phyloP scores from a whole-genome alignment of 1,140 invertebrate genomes.

The Orius insidiosus region DNA sequence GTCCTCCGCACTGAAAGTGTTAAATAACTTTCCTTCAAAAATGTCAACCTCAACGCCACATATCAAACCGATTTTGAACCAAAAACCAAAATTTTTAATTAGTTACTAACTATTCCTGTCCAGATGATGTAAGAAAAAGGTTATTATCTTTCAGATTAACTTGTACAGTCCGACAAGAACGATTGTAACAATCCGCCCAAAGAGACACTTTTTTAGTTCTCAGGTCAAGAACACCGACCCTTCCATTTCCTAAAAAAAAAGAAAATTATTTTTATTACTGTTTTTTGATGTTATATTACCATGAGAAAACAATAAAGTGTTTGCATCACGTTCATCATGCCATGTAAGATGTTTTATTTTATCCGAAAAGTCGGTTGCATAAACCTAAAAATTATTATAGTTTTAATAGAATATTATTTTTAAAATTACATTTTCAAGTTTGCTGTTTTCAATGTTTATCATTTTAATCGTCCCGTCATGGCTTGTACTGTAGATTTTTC shows the following conservation, averaged over 20 bases:
- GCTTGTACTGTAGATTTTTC: constrained; percentile 19
- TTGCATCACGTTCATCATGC: constrained; percentile 17
- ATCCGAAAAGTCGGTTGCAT: constrained; percentile 11
- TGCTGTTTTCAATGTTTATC: background rate
- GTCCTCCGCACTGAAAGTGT: too few species aligned
- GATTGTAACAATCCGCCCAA: constrained; percentile 15
- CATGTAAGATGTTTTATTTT: constrained; percentile 17
- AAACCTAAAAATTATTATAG: constrained; percentile 14
- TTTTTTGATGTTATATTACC: too few species aligned
- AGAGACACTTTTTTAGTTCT: constrained; percentile 1
- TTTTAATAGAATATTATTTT: constrained; percentile 4
- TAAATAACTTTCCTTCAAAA: too few species aligned
- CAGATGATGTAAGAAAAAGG: constrained; percentile 19
- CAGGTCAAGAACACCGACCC: constrained; percentile 15
- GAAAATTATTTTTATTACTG: too few species aligned
- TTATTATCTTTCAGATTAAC: constrained; percentile 15
- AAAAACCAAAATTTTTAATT: background rate
- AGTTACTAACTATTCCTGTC: constrained; percentile 10
- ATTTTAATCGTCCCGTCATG: constrained; percentile 17
- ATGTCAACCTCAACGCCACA: background rate
- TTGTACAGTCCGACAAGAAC: constrained; percentile 19
- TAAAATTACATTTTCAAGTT: background rate
- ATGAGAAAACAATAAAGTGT: constrained; percentile 16
- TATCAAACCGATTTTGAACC: too few species aligned
- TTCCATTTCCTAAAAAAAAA: constrained; percentile 17